Conservation (phyloP, 2,113 vertebrate species). For the Tragelaphus buxtoni region DNA sequence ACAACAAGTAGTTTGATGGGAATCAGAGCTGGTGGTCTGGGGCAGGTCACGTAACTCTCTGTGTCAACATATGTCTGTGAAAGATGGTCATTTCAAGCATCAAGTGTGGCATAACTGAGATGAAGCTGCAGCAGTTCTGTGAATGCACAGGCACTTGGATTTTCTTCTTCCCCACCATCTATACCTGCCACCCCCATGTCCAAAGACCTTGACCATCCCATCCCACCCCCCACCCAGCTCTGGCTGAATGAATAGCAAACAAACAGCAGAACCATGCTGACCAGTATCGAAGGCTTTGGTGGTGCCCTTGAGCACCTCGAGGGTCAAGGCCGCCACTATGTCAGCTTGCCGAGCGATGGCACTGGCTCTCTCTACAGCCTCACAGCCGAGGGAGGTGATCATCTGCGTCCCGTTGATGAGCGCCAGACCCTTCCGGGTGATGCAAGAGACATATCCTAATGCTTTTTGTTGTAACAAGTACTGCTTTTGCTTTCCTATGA, state of each 20-base stretch:
- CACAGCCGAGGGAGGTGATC: slow-evolving; percentile 97
- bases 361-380: slow-evolving; percentile 93
- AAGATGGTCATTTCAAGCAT: background rate
- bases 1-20: background rate
- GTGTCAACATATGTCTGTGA: background rate
- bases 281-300: slow-evolving; percentile 98
- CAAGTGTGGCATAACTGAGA: background rate
- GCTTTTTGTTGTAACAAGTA: background rate
- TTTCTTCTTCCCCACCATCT: background rate
- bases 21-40: background rate
- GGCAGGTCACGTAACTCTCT: background rate
- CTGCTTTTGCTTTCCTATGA: background rate
- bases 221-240: background rate
- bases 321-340: slow-evolving; percentile 94
- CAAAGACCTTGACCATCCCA: background rate
- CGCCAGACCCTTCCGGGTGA: slow-evolving; percentile 88
- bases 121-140: background rate
- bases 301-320: slow-evolving; percentile 97
- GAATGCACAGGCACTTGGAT: background rate
- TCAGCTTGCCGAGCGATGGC: slow-evolving; percentile 95
- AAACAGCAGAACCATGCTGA: slow-evolving; percentile 69
- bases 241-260: background rate
- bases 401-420: slow-evolving; percentile 99
- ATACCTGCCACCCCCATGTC: background rate
- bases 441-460: background rate